Evolutionary conservation across 2,888 invertebrate genomes (phyloP).

Genomic region (Synergus japonicus): DNA sequence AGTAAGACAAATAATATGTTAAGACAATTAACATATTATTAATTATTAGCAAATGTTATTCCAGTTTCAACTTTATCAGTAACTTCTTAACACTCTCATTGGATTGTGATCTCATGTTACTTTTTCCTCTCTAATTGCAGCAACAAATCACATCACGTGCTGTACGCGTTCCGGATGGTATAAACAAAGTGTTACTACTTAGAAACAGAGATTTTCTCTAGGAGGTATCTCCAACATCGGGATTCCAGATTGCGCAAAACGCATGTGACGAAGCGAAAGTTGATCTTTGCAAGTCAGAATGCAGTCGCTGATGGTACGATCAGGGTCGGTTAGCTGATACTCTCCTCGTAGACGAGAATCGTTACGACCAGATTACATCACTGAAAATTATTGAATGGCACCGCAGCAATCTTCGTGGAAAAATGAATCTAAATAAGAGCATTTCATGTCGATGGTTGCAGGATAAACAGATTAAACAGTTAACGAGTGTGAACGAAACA

Average conservation of each 20-base stretch:
- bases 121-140: not conserved
- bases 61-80: no score
- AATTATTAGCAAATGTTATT: no score
- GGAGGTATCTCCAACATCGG: conserved; percentile 29
- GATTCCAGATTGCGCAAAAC: conserved; percentile 61
- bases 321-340: conserved; percentile 61
- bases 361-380: conserved; percentile 46
- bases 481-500: not conserved
- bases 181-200: conserved; percentile 13
- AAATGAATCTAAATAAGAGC: conserved; percentile 26
- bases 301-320: conserved; percentile 57
- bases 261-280: conserved; percentile 69
- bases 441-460: conserved; percentile 29
- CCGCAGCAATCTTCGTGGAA: not conserved
- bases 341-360: conserved; percentile 44
- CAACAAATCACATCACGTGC: not conserved
- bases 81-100: no score
- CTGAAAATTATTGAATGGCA: conserved; percentile 42
- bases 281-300: conserved; percentile 65
- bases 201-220: conserved; percentile 19
- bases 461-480: not conserved
- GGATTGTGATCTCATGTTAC: no score
- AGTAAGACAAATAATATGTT: no score
- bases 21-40: no score
- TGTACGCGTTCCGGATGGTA: not conserved